Percentiles rank a stretch among this genome's conserved stretches.
Conservation (phyloP, 2,888 invertebrate species). For the Lymantria dispar region DNA sequence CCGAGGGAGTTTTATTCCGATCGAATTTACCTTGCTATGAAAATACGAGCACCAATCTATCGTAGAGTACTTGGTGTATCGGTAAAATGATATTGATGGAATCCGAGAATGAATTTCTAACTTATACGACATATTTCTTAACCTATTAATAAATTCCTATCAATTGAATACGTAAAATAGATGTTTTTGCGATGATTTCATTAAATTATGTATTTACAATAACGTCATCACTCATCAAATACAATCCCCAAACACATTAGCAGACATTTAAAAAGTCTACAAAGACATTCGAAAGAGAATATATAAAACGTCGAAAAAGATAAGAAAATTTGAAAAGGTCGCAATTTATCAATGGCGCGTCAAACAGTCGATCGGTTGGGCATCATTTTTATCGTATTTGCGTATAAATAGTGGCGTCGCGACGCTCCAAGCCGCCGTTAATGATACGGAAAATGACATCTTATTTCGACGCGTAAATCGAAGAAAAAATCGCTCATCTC, state of each 20-base stretch:
- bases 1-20: constrained; percentile 69
- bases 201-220: constrained; percentile 14
- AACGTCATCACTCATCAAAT: constrained; percentile 41
- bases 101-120: constrained; percentile 18
- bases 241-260: constrained; percentile 42
- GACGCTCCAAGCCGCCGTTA: constrained; percentile 76
- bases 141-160: too few relatives aligned
- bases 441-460: constrained; percentile 84
- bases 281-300: constrained; percentile 42
- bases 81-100: constrained; percentile 28
- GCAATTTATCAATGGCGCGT: constrained; percentile 80
- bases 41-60: constrained; percentile 44
- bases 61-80: constrained; percentile 33
- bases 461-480: constrained; percentile 81
- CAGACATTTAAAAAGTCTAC: constrained; percentile 45
- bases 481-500: constrained; percentile 82
- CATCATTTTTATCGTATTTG: constrained; percentile 82
- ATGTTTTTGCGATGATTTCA: neutral
- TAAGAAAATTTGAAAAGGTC: constrained; percentile 67
- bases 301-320: constrained; percentile 53
- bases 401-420: constrained; percentile 80
- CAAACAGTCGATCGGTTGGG: constrained; percentile 78
- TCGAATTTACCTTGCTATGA: constrained; percentile 67
- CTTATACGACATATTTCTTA: neutral
- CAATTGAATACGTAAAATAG: too few relatives aligned